These are phyloP conservation scores for Pogonomyrmex barbatus DNA, from an alignment of 1,140 invertebrate species.

Conservation along the genomic window DNA sequence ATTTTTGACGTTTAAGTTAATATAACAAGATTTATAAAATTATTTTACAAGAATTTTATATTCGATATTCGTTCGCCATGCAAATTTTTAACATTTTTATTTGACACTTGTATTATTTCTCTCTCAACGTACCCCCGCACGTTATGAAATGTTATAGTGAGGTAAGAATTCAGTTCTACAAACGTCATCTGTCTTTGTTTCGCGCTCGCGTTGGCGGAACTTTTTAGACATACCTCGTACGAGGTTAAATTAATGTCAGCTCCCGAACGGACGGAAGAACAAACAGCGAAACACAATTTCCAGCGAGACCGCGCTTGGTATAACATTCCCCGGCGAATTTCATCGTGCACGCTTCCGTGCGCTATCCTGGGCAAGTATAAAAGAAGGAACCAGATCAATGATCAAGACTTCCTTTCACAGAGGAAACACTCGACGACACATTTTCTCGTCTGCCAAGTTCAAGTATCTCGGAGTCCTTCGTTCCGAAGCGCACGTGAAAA, in stretches of 20 bases:
- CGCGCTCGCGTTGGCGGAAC: slow-evolving; percentile 58
- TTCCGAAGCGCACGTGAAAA: slow-evolving; percentile 31
- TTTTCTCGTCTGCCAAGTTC: slow-evolving; percentile 42
- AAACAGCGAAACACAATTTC: slow-evolving; percentile 65
- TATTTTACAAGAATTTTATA: not conserved
- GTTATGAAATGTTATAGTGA: slow-evolving; percentile 42
- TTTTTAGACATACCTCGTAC: slow-evolving; percentile 62
- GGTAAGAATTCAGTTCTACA: slow-evolving; percentile 61
- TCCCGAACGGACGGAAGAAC: slow-evolving; percentile 59
- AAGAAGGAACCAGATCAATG: slow-evolving; percentile 59
- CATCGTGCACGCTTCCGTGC: slow-evolving; percentile 63
- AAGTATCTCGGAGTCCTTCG: slow-evolving; percentile 9
- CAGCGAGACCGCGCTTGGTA: slow-evolving; percentile 60
- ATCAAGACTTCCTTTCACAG: slow-evolving; percentile 45
- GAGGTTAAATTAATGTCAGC: slow-evolving; percentile 64
- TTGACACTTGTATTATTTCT: slow-evolving; percentile 37
- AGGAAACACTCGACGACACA: slow-evolving; percentile 42
- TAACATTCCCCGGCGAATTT: slow-evolving; percentile 63
- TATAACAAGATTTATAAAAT: not conserved
- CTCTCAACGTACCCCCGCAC: slow-evolving; percentile 1
- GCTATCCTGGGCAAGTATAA: slow-evolving; percentile 53
- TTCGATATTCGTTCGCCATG: not conserved
- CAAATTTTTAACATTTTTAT: slow-evolving; percentile 31
- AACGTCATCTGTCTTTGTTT: slow-evolving; percentile 63
- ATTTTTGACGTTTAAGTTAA: not conserved